Base-by-base conservation (phyloP, 2,888 invertebrate species). In the Lochmaea capreae region DNA sequence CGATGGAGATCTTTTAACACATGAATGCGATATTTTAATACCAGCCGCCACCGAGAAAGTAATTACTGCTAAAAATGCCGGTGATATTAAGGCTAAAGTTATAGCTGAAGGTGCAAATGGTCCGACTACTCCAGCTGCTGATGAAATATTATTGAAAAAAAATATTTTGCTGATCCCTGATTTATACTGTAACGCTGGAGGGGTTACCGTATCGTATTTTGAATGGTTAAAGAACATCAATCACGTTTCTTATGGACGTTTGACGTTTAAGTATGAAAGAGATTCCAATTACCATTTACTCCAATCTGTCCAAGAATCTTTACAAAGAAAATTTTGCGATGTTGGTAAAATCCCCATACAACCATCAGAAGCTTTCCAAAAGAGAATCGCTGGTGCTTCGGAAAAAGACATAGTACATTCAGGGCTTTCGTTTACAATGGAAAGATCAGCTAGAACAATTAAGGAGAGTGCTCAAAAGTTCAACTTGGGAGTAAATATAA, bases 381-480 rank as follows among this genome's bases (percentile, higher is more conserved):
- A 95, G 88, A 91, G 94, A 86, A 94, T 94, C 85, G 91, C 93
- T 79, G 97, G 97, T 86, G 97, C 98, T 76, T 97, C 95, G 67
- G 99, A 99, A 87, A 97, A 98, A 84, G 98, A 98, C 86, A 98
- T 99, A 83, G 98, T 99, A 14, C 97, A 98, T 89, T 97, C 97
- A 77, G 99, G 98, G 73, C 90, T 99, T 65, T 97, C 97, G 86
- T 97, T 97, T 87, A 97, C 98, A 67, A 98, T 99, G 97, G 98
- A 98, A 87, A 89, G 95, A 83, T 95, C 98, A 59, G 97, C 97
- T 67, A 61, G 92, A 89, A 97, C 94, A 76, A 97, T 98, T 82
- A 97, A 97, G 94, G 92, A 93, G 86, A 96, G 96, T 33, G 95
- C 96, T 54, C 91, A 94, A 90, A 94, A 95, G 86, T 97, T 95